phyloP scores from a whole-genome alignment of 1,140 invertebrate genomes.

The Dinothrombium tinctorium region DNA sequence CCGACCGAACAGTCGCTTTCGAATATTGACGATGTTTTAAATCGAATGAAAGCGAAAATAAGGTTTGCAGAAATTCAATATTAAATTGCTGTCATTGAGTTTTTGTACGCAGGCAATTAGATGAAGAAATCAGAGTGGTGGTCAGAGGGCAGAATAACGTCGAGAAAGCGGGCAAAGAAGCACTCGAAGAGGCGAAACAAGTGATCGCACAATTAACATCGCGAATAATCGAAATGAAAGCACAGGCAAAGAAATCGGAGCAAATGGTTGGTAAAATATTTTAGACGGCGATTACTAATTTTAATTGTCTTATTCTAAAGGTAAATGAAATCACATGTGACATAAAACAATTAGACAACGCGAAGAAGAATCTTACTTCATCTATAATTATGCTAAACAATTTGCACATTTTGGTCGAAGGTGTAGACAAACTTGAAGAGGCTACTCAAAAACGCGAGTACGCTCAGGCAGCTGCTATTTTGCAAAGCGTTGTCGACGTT shows the following conservation, averaged over 20 bases:
- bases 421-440: constrained; percentile 55
- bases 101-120: too few species aligned
- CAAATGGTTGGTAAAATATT: constrained; percentile 58
- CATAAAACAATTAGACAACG: constrained; percentile 92
- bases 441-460: constrained; percentile 41
- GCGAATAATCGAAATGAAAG: constrained; percentile 79
- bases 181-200: constrained; percentile 59
- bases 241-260: constrained; percentile 80
- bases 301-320: too few species aligned
- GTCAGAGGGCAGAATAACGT: constrained; percentile 26
- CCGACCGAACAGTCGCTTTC: constrained; percentile 91
- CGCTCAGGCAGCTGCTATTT: constrained; percentile 70
- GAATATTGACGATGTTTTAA: constrained; percentile 81
- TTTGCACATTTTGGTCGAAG: constrained; percentile 87
- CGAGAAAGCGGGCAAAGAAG: constrained; percentile 21
- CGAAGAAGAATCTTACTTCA: constrained; percentile 86
- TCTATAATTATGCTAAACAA: constrained; percentile 96
- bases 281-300: too few species aligned
- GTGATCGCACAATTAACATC: constrained; percentile 71
- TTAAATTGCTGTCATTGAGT: too few species aligned
- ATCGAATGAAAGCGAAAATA: constrained; percentile 51
- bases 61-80: too few species aligned
- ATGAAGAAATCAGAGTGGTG: constrained; percentile 59
- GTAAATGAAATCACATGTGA: constrained; percentile 94
- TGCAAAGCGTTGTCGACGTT: constrained; percentile 93